Conservation (phyloP, 2,888 invertebrate species). For the Acleris literana region DNA sequence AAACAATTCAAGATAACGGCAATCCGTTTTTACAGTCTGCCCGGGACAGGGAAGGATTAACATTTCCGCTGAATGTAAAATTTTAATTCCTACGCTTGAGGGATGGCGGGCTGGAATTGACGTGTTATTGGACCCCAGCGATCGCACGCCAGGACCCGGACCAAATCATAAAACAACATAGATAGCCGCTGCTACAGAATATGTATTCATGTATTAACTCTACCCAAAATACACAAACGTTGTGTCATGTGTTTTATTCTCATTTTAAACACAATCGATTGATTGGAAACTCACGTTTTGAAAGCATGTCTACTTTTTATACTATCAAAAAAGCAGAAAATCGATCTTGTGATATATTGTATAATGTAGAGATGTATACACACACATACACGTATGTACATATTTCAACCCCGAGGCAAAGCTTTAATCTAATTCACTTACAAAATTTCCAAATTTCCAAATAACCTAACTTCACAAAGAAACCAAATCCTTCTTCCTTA, state of each 20-base stretch:
- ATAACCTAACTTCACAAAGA: background rate
- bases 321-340: no score
- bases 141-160: conserved; percentile 40
- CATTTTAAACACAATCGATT: no score
- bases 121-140: conserved; percentile 72
- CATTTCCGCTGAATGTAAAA: conserved; percentile 76
- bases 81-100: conserved; percentile 74
- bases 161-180: conserved; percentile 47
- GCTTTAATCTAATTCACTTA: no score
- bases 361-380: no score
- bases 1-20: conserved; percentile 72
- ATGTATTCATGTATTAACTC: background rate
- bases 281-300: no score
- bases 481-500: background rate
- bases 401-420: no score
- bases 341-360: no score
- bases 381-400: no score
- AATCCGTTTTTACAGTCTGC: conserved; percentile 73
- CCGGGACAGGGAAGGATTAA: conserved; percentile 74
- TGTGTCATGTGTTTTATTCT: no score
- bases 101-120: conserved; percentile 69
- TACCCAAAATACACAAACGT: no score
- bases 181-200: conserved; percentile 31
- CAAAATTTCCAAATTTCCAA: no score
- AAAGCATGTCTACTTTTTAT: no score